phyloP scores from a whole-genome alignment of 2,888 invertebrate species.

The Agrenia bidenticulata region DNA sequence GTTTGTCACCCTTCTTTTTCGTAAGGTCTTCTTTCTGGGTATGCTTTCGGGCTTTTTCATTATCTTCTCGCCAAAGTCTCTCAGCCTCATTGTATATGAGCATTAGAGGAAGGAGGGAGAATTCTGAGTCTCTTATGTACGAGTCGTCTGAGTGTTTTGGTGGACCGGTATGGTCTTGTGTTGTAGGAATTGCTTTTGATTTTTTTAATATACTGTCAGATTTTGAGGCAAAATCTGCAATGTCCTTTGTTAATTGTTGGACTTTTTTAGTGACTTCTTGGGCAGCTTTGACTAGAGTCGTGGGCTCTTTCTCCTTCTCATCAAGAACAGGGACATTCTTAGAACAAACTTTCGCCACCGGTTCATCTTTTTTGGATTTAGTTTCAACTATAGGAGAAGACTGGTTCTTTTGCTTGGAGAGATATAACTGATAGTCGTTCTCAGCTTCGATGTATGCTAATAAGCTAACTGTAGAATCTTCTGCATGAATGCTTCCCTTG shows the following conservation, averaged over 20 bases:
- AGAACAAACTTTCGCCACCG: not conserved
- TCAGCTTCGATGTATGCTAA: conserved; percentile 2
- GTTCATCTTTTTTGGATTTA: not conserved
- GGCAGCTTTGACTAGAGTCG: conserved; percentile 35
- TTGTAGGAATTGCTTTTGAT: not conserved
- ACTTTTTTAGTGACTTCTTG: conserved; percentile 35
- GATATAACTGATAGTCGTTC: not conserved
- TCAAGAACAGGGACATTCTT: conserved; percentile 3
- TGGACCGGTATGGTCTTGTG: not conserved
- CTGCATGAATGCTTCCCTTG: conserved; percentile 15
- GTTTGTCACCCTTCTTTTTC: conserved; percentile 20
- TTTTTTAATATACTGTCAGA: not conserved
- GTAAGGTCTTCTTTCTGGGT: conserved; percentile 13
- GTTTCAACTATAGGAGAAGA: not conserved
- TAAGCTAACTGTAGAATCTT: not conserved
- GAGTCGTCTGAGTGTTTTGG: conserved; percentile 27
- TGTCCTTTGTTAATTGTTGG: conserved; percentile 7
- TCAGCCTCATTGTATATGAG: conserved; percentile 35
- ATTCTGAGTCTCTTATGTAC: conserved; percentile 17
- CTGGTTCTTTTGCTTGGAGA: not conserved
- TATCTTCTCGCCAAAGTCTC: conserved; percentile 33
- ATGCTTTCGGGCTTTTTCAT: conserved; percentile 25
- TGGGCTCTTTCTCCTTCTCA: not conserved
- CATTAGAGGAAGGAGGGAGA: conserved; percentile 38
- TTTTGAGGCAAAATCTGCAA: not conserved